Evolutionary conservation across 2,797 vertebrate species (phyloP).

Genomic region (Kryptopterus vitreolus): DNA sequence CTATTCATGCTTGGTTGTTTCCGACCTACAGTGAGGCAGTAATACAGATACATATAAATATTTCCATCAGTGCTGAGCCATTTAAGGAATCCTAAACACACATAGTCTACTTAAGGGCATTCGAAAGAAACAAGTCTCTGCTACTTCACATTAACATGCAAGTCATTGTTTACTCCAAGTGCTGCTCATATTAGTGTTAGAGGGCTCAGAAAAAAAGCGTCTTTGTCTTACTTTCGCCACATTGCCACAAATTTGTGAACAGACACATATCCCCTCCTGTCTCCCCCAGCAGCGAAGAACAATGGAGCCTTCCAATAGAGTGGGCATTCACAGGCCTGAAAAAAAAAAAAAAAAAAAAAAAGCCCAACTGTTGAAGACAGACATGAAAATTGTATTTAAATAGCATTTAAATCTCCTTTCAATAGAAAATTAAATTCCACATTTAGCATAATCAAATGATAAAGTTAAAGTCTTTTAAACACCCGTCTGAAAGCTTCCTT

Average conservation of each 20-base stretch:
- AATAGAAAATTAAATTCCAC: background rate
- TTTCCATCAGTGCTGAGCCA: conserved; percentile 56
- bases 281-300: conserved; percentile 89
- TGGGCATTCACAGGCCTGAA: conserved; percentile 91
- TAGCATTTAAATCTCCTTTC: conserved; percentile 5
- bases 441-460: background rate
- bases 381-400: background rate
- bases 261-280: conserved; percentile 89
- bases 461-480: conserved; percentile 7
- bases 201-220: conserved; percentile 47
- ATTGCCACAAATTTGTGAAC: conserved; percentile 96
- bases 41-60: conserved; percentile 49
- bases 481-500: background rate
- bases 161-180: background rate
- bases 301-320: conserved; percentile 96
- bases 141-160: conserved; percentile 1
- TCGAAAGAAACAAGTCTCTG: background rate
- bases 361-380: background rate
- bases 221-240: conserved; percentile 95
- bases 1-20: conserved; percentile 56
- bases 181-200: conserved; percentile 21
- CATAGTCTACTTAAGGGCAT: conserved; percentile 33
- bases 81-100: conserved; percentile 60
- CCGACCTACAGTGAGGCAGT: conserved; percentile 44
- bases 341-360: conserved; percentile 47